Conservation (phyloP, 1,140 invertebrate species). For the Samia ricini region DNA sequence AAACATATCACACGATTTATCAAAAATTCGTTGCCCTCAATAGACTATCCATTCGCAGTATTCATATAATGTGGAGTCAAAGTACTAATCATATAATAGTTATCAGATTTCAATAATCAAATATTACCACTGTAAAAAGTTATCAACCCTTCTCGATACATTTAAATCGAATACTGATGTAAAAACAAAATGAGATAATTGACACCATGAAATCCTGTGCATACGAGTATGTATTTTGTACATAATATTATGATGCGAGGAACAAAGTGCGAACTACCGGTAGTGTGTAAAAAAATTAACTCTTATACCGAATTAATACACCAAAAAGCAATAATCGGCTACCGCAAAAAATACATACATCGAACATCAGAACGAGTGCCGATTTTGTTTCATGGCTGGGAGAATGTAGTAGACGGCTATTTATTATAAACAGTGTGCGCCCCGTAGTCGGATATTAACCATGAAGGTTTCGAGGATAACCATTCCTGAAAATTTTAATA, state of each 20-base stretch:
- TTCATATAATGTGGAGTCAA: too few relatives aligned
- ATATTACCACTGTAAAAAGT: background rate
- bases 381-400: background rate
- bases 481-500: too few relatives aligned
- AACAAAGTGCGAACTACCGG: slow-evolving; percentile 33
- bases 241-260: slow-evolving; percentile 38
- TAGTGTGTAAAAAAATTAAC: slow-evolving; percentile 50
- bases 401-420: background rate
- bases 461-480: too few relatives aligned
- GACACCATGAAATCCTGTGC: slow-evolving; percentile 14
- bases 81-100: too few relatives aligned
- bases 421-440: background rate
- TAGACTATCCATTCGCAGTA: too few relatives aligned
- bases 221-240: slow-evolving; percentile 1
- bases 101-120: background rate
- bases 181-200: slow-evolving; percentile 12
- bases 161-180: slow-evolving; percentile 21
- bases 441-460: too few relatives aligned
- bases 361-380: slow-evolving; percentile 27
- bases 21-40: too few relatives aligned
- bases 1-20: too few relatives aligned
- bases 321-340: slow-evolving; percentile 38
- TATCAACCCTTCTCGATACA: slow-evolving; percentile 8
- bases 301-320: slow-evolving; percentile 47
- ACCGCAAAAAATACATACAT: slow-evolving; percentile 37